phyloP scores from a whole-genome alignment of 2,888 invertebrate genomes.

The Agriopis leucophaearia region DNA sequence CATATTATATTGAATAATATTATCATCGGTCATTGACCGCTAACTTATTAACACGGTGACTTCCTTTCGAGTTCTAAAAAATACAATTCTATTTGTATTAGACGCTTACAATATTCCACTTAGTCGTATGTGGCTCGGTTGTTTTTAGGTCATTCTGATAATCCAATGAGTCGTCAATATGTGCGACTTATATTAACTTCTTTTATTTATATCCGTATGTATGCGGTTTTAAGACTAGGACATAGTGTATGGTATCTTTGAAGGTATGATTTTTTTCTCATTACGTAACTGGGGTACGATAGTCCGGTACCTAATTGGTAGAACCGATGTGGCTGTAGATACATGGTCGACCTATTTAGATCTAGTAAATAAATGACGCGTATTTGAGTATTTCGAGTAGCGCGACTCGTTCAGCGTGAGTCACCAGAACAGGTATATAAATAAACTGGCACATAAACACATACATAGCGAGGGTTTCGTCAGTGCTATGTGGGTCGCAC shows the following conservation, averaged over 20 bases:
- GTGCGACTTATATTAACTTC: slow-evolving; percentile 11
- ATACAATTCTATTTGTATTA: slow-evolving; percentile 57
- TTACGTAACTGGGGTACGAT: slow-evolving; percentile 13
- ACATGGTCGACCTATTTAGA: slow-evolving; percentile 17
- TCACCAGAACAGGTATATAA: slow-evolving; percentile 53
- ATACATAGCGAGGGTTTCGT: slow-evolving; percentile 66
- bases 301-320: not conserved
- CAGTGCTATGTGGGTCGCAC: slow-evolving; percentile 71
- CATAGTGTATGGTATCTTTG: slow-evolving; percentile 2
- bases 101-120: slow-evolving; percentile 56
- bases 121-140: slow-evolving; percentile 54
- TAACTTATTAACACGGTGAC: slow-evolving; percentile 77
- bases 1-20: slow-evolving; percentile 59
- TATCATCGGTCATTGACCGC: slow-evolving; percentile 68
- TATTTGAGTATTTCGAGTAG: slow-evolving; percentile 31
- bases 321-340: not conserved
- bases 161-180: slow-evolving; percentile 48
- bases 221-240: slow-evolving; percentile 20
- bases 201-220: slow-evolving; percentile 12
- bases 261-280: slow-evolving; percentile 13
- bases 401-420: slow-evolving; percentile 47
- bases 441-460: slow-evolving; percentile 56
- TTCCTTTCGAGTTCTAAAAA: slow-evolving; percentile 70
- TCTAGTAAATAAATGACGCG: slow-evolving; percentile 7
- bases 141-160: slow-evolving; percentile 65